Percentiles rank a stretch among this genome's conserved stretches.
phyloP scores from a whole-genome alignment of 2,888 invertebrate genomes.

The Leptothorax acervorum region DNA sequence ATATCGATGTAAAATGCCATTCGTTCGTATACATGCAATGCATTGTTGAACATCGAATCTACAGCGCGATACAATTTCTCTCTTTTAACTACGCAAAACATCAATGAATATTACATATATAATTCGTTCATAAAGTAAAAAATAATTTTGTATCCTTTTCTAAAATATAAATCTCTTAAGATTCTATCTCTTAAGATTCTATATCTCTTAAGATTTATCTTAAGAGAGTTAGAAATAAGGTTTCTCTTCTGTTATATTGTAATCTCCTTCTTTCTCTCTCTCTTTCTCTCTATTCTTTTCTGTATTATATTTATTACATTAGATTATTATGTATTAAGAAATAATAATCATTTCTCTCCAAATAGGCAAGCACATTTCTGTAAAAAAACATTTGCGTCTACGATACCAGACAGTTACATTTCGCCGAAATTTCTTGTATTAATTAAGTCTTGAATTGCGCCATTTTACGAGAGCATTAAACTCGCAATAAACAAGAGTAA shows the following conservation, averaged over 20 bases:
- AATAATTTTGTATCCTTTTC: neutral
- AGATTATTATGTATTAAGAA: neutral
- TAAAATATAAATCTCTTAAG: neutral
- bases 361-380: neutral
- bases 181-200: neutral
- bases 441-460: neutral
- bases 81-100: neutral
- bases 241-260: neutral
- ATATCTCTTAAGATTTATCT: neutral
- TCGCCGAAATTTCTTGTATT: neutral
- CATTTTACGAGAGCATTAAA: constrained; percentile 5
- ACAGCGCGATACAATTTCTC: neutral
- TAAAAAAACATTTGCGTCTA: neutral
- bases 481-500: constrained; percentile 21
- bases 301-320: neutral
- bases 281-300: neutral
- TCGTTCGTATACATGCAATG: neutral
- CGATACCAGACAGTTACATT: neutral
- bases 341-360: neutral
- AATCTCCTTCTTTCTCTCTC: neutral
- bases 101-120: neutral
- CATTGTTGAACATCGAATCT: constrained; percentile 20
- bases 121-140: neutral
- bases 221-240: neutral
- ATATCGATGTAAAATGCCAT: constrained; percentile 18